phyloP scores from a whole-genome alignment of 1,140 invertebrate genomes.

The Trissolcus basalis region DNA sequence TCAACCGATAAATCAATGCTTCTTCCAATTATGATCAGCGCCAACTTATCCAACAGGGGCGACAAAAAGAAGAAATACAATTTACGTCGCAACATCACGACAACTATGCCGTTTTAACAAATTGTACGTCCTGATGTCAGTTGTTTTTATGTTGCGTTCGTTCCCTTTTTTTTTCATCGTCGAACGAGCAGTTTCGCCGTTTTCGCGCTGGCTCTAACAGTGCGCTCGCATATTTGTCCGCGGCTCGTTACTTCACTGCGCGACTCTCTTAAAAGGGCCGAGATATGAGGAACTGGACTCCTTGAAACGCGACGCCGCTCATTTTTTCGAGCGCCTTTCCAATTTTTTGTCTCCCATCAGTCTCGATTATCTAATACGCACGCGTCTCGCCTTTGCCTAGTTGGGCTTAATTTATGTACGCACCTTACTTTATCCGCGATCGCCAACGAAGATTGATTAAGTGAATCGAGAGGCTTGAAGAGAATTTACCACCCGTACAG shows the following conservation, averaged over 20 bases:
- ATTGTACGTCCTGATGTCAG: conserved; percentile 40
- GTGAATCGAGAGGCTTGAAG: conserved; percentile 15
- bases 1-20: background rate
- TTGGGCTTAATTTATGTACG: conserved; percentile 50
- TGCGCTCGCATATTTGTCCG: conserved; percentile 38
- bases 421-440: conserved; percentile 33
- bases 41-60: conserved; percentile 22
- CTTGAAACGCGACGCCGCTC: conserved; percentile 54
- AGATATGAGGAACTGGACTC: conserved; percentile 72
- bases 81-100: conserved; percentile 30
- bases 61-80: conserved; percentile 22
- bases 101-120: conserved; percentile 43
- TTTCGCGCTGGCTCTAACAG: conserved; percentile 53
- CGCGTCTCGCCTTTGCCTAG: conserved; percentile 49
- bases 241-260: conserved; percentile 63
- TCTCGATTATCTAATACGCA: conserved; percentile 54
- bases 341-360: conserved; percentile 35
- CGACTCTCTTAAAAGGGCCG: conserved; percentile 66
- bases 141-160: conserved; percentile 20
- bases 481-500: conserved; percentile 5
- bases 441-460: conserved; percentile 33
- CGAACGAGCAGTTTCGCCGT: conserved; percentile 61
- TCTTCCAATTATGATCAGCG: conserved; percentile 12
- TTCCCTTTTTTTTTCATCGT: conserved; percentile 6
- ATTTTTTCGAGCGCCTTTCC: conserved; percentile 49